A percentile compares a stretch with the other conserved stretches of the same genome.
Conservation (phyloP, 2,797 vertebrate genomes). For the Carduelis carduelis region DNA sequence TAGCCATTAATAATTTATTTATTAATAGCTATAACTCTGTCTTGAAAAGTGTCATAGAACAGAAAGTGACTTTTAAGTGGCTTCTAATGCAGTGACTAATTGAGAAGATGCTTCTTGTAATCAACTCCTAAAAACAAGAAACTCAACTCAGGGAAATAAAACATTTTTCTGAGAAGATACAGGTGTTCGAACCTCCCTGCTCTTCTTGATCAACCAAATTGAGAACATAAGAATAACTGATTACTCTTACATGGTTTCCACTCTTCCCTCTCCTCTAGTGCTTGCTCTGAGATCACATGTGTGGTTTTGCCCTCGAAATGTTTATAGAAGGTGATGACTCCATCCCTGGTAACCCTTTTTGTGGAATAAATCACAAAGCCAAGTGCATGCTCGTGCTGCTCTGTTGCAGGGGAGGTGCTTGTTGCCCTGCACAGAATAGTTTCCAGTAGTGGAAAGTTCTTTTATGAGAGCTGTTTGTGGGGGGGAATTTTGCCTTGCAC, state of each 20-base stretch:
- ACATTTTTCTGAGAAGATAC: background rate
- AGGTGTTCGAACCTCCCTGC: background rate
- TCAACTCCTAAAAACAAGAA: background rate
- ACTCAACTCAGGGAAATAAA: background rate
- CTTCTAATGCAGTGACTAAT: background rate
- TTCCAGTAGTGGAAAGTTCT: background rate
- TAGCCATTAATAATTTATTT: background rate
- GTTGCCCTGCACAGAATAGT: conserved; percentile 10
- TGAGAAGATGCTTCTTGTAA: background rate
- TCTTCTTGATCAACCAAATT: background rate
- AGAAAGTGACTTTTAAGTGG: background rate
- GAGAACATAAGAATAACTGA: background rate
- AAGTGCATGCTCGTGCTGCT: background rate
- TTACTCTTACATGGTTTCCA: background rate
- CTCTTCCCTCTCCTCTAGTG: background rate
- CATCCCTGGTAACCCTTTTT: conserved; percentile 15
- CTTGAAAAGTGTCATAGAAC: background rate
- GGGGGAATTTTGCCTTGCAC: background rate
- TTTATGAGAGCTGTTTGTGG: background rate
- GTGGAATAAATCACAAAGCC: background rate
- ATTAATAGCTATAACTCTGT: background rate
- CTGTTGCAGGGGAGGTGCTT: background rate
- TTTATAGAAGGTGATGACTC: conserved; percentile 35
- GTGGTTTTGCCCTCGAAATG: background rate
- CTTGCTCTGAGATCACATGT: background rate